Evolutionary conservation across 2,888 invertebrate species (phyloP).

Genomic region (Acleris literana): DNA sequence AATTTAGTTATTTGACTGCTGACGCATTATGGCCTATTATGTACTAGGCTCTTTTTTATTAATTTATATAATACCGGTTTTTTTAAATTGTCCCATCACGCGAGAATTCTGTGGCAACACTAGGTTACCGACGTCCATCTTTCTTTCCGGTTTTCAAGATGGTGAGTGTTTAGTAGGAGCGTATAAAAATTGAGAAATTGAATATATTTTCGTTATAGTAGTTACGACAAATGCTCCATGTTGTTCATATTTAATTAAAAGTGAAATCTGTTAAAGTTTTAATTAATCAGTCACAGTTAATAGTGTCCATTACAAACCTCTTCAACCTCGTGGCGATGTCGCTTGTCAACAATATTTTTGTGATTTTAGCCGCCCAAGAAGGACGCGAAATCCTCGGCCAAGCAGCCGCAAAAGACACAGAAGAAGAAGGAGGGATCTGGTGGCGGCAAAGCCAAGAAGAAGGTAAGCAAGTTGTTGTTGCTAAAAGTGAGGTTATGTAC

Average conservation of each 20-base stretch:
- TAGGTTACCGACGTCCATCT: conserved; percentile 38
- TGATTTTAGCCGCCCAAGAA: conserved; percentile 94
- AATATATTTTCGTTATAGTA: not conserved
- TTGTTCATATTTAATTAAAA: not conserved
- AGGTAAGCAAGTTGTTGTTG: conserved; percentile 82
- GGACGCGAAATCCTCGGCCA: conserved; percentile 94
- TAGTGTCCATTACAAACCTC: conserved; percentile 20
- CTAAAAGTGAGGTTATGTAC: conserved; percentile 69
- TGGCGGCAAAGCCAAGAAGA: conserved; percentile 98
- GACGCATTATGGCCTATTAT: no score
- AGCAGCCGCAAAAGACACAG: conserved; percentile 96
- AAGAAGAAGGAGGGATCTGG: conserved; percentile 98
- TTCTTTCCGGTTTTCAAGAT: conserved; percentile 79
- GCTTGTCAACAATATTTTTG: conserved; percentile 56
- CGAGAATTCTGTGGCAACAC: conserved; percentile 28
- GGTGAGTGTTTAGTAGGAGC: conserved; percentile 65
- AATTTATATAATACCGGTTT: conserved; percentile 24
- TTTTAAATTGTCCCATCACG: not conserved
- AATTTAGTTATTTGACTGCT: no score
- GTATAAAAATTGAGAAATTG: conserved; percentile 30
- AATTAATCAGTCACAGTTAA: not conserved
- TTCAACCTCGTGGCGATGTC: conserved; percentile 70
- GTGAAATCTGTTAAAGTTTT: not conserved
- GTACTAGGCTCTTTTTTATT: not conserved
- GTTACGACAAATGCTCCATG: not conserved